Percentiles rank a stretch among this genome's conserved stretches.
These are phyloP conservation scores for Callyntrura sp. DNA, from an alignment of 2,888 invertebrate genomes.

Conservation along the genomic window DNA sequence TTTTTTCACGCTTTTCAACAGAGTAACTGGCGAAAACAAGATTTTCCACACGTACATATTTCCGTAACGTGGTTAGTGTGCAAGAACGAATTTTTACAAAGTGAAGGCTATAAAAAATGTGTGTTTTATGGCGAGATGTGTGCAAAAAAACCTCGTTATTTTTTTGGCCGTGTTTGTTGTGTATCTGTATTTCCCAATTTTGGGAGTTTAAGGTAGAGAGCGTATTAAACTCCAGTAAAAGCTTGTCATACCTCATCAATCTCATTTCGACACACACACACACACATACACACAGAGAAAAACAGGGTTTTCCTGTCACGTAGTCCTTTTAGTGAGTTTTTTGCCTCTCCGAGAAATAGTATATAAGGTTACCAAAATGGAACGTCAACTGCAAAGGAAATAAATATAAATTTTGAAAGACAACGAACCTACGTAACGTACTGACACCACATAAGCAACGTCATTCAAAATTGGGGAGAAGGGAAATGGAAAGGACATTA, in stretches of 20 bases:
- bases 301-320: constrained; percentile 17
- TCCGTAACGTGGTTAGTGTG: too few relatives aligned
- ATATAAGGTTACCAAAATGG: too few relatives aligned
- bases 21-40: background rate
- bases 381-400: background rate
- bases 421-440: background rate
- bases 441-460: too few relatives aligned
- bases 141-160: too few relatives aligned
- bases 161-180: too few relatives aligned
- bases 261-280: constrained; percentile 33
- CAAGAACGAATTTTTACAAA: too few relatives aligned
- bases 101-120: too few relatives aligned
- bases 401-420: background rate
- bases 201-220: background rate
- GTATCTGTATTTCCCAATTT: too few relatives aligned
- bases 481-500: background rate
- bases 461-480: too few relatives aligned
- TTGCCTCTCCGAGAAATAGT: background rate
- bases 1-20: constrained; percentile 23
- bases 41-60: too few relatives aligned
- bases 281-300: too few relatives aligned
- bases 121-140: too few relatives aligned
- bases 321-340: background rate
- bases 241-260: constrained; percentile 74
- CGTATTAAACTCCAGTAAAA: constrained; percentile 46